These are phyloP conservation scores for Cyprinodon tularosa DNA, from an alignment of 2,113 vertebrate species.

Conservation along the genomic window DNA sequence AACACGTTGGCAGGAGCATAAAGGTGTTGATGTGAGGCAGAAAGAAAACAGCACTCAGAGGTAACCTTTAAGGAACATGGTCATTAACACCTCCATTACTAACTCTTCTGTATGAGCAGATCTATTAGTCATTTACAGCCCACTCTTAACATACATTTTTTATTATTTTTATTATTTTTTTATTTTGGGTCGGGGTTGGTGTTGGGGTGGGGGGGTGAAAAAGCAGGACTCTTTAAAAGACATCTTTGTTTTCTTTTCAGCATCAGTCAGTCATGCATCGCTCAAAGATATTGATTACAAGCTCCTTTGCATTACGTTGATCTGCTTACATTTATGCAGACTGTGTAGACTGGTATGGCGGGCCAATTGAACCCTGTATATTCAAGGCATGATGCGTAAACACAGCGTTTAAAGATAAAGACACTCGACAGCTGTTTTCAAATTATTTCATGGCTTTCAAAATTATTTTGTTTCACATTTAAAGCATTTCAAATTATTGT, in stretches of 20 bases:
- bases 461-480: conserved; percentile 2
- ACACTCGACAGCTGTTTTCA: background rate
- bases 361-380: conserved; percentile 23
- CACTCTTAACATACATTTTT: conserved; percentile 49
- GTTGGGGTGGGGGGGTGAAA: conserved; percentile 22
- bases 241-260: conserved; percentile 59
- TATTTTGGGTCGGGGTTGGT: background rate
- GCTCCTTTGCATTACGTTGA: conserved; percentile 44
- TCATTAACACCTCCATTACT: conserved; percentile 75
- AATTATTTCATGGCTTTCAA: conserved; percentile 7
- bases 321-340: conserved; percentile 44
- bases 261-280: conserved; percentile 60
- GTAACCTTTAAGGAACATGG: conserved; percentile 75
- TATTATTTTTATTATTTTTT: conserved; percentile 31
- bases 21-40: conserved; percentile 70
- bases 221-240: conserved; percentile 48
- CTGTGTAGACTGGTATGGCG: conserved; percentile 32
- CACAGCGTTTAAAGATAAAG: background rate
- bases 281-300: conserved; percentile 36
- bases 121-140: conserved; percentile 69
- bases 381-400: conserved; percentile 9
- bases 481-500: conserved; percentile 6
- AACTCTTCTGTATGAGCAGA: conserved; percentile 59
- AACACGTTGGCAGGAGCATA: conserved; percentile 55
- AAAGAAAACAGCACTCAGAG: conserved; percentile 66